Evolutionary conservation across 92 coral and sea anemone species (phyloP).

Genomic region (Muricea muricata): DNA sequence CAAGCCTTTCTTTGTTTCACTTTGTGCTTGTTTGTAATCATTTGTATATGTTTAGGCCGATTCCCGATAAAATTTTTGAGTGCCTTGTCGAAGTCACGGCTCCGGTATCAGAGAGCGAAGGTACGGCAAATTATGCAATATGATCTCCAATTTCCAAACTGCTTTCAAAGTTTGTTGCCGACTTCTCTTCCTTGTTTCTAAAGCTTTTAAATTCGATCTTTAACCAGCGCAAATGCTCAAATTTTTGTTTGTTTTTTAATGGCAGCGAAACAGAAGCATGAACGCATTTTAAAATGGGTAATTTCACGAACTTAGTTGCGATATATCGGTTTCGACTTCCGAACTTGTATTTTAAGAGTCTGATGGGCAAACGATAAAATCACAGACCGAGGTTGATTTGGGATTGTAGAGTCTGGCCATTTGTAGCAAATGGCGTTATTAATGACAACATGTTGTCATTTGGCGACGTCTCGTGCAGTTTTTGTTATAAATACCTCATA

Average conservation of each 20-base stretch:
- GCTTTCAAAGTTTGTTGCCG: background rate
- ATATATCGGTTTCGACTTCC: background rate
- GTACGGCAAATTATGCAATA: slow-evolving; percentile 19
- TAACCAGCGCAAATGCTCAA: background rate
- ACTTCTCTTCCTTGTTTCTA: background rate
- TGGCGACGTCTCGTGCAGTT: background rate
- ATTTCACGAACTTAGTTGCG: background rate
- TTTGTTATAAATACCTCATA: background rate
- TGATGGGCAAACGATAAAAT: background rate
- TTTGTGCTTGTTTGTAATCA: background rate
- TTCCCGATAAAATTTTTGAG: slow-evolving; percentile 85
- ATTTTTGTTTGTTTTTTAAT: background rate
- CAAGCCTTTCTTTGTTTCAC: background rate
- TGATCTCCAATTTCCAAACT: background rate
- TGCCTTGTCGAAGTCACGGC: slow-evolving; percentile 95
- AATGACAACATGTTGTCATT: background rate
- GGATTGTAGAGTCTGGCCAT: too few relatives aligned
- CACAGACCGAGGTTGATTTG: too few relatives aligned
- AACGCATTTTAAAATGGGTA: background rate
- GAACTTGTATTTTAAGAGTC: background rate
- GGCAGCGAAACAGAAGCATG: background rate
- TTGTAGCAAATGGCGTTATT: background rate
- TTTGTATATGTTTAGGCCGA: slow-evolving; percentile 61
- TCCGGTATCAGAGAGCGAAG: slow-evolving; percentile 46
- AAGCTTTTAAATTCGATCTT: background rate